Conservation (phyloP, 1,140 invertebrate species). For the Scaptodrosophila lebanonensis region DNA sequence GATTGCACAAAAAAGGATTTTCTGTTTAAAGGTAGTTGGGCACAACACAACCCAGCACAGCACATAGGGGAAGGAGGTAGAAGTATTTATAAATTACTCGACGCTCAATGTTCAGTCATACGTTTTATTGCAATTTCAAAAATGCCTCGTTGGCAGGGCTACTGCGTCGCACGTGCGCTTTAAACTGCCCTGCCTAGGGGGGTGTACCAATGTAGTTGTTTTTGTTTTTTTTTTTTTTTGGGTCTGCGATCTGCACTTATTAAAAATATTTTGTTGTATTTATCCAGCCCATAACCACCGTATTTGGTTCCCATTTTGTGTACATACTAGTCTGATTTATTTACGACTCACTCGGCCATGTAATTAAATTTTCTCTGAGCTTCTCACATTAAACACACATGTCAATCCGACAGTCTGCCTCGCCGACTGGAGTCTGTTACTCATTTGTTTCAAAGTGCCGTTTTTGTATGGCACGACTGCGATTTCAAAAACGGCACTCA, state of each 20-base stretch:
- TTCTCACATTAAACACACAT: conserved; percentile 29
- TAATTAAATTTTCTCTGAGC: conserved; percentile 55
- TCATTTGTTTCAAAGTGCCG: too few relatives aligned
- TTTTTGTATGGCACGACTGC: too few relatives aligned
- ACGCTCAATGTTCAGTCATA: conserved; percentile 56
- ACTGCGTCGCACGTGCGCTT: conserved; percentile 39
- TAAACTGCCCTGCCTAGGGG: too few relatives aligned
- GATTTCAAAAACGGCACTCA: too few relatives aligned
- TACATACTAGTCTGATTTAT: conserved; percentile 31
- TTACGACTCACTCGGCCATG: conserved; percentile 53
- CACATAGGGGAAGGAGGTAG: neutral
- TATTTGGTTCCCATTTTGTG: conserved; percentile 4
- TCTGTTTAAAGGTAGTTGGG: conserved; percentile 16
- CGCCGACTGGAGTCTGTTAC: too few relatives aligned
- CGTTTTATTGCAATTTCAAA: conserved; percentile 68
- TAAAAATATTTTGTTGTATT: conserved; percentile 63
- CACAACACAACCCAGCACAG: too few relatives aligned
- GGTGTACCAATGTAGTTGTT: too few relatives aligned
- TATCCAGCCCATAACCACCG: too few relatives aligned
- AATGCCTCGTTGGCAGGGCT: conserved; percentile 40
- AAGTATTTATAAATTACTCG: conserved; percentile 61
- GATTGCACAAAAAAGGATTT: conserved; percentile 40
- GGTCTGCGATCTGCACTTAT: conserved; percentile 38
- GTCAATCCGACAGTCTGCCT: neutral
- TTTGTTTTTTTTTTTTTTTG: too few relatives aligned